These are phyloP conservation scores for Lonchura striata DNA, from an alignment of 2,113 vertebrate species.

Conservation along the genomic window DNA sequence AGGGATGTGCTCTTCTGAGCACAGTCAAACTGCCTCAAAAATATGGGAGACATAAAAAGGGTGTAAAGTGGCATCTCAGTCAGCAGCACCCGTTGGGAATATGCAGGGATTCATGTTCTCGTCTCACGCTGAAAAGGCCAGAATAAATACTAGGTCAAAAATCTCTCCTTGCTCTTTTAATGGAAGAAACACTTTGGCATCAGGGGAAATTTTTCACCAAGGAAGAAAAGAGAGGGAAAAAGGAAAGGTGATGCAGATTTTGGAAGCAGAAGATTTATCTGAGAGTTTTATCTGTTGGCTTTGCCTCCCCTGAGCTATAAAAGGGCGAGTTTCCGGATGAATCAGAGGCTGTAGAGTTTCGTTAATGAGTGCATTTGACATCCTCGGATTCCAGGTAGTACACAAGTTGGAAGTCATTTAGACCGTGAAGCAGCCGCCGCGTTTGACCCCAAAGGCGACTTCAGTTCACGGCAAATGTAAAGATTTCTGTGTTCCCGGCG, in stretches of 20 bases:
- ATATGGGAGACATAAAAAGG: accelerated
- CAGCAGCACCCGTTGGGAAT: neutral
- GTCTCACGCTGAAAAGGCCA: neutral
- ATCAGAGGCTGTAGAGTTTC: neutral
- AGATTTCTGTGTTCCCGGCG: neutral
- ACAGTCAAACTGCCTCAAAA: neutral
- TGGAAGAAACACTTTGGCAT: neutral
- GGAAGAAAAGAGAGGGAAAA: neutral
- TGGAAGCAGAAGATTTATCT: neutral
- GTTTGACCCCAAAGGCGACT: neutral
- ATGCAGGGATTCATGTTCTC: neutral
- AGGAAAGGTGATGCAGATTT: neutral
- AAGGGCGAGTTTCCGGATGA: neutral
- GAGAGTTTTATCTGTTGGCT: neutral
- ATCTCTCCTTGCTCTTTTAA: neutral
- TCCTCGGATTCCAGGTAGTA: neutral
- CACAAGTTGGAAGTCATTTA: neutral
- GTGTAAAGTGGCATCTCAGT: neutral
- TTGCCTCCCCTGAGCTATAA: neutral
- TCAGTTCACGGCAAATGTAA: neutral
- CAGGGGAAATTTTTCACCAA: neutral
- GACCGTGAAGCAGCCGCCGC: neutral
- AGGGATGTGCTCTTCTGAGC: neutral
- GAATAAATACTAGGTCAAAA: neutral
- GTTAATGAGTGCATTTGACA: neutral